Conservation (phyloP, 2,888 invertebrate species). For the Chymomyza procnemis region DNA sequence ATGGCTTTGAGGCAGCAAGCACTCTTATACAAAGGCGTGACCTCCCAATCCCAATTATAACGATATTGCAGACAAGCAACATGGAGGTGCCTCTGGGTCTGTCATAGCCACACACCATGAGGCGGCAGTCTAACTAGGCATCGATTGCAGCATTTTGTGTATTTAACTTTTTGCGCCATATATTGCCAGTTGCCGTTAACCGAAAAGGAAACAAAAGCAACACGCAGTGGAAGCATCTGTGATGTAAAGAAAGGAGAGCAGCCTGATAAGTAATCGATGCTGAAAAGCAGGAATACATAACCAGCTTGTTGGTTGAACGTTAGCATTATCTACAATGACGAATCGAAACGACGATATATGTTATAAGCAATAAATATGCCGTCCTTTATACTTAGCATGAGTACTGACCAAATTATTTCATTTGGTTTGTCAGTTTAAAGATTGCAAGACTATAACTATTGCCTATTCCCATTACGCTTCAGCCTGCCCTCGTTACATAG, state of each 20-base stretch:
- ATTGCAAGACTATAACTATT: too few species aligned
- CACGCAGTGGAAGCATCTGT: neutral
- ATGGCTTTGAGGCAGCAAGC: neutral
- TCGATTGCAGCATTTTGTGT: constrained; percentile 48
- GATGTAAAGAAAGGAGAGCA: neutral
- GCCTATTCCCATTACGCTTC: too few species aligned
- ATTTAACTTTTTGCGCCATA: constrained; percentile 56
- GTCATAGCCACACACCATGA: constrained; percentile 40
- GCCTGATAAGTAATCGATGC: too few species aligned
- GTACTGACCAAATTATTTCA: too few species aligned
- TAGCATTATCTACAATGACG: too few species aligned
- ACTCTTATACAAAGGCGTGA: neutral
- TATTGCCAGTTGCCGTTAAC: constrained; percentile 30
- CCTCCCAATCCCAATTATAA: neutral
- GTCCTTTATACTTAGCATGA: too few species aligned
- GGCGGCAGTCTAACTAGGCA: constrained; percentile 16
- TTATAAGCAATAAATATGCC: too few species aligned
- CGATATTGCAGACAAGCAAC: neutral
- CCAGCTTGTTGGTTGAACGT: too few species aligned
- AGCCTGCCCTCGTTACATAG: neutral
- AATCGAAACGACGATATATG: too few species aligned
- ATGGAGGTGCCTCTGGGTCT: constrained; percentile 33
- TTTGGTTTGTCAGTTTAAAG: too few species aligned
- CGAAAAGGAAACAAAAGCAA: neutral
- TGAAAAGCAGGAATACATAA: too few species aligned